Evolutionary conservation across 2,797 vertebrate species (phyloP).

Genomic region (Vireo griseus): DNA sequence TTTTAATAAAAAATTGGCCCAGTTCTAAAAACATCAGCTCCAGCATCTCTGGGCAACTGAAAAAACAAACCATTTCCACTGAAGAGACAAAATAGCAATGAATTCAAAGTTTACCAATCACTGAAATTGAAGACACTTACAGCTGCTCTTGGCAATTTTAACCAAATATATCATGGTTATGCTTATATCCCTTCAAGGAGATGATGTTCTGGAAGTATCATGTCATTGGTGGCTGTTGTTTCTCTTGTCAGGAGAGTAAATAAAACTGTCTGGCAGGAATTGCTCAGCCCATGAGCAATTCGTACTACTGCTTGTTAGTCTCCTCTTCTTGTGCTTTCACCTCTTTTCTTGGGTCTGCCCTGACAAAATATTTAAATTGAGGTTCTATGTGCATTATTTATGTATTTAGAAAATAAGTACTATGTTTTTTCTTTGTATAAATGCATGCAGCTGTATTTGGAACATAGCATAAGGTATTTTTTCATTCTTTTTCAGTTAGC

Average conservation of each 20-base stretch:
- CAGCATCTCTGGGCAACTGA: background rate
- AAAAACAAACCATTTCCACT: background rate
- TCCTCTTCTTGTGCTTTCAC: background rate
- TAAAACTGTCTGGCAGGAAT: background rate
- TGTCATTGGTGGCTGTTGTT: background rate
- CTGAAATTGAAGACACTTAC: background rate
- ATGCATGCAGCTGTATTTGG: background rate
- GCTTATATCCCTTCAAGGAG: background rate
- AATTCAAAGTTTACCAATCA: background rate
- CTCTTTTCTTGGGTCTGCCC: background rate
- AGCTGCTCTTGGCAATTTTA: background rate
- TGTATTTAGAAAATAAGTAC: background rate
- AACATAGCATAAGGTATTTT: background rate
- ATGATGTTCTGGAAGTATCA: background rate
- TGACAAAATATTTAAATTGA: background rate
- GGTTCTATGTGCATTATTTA: background rate
- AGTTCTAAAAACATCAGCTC: background rate
- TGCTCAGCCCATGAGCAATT: background rate
- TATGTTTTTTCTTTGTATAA: background rate
- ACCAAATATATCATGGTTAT: background rate
- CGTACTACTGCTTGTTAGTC: background rate
- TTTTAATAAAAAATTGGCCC: background rate
- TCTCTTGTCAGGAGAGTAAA: background rate
- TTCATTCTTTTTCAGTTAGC: background rate
- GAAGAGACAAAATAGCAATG: background rate